A percentile compares a stretch with the other conserved stretches of the same genome.
phyloP scores from a whole-genome alignment of 2,888 invertebrate species.

The Coelogynopora nodosa region DNA sequence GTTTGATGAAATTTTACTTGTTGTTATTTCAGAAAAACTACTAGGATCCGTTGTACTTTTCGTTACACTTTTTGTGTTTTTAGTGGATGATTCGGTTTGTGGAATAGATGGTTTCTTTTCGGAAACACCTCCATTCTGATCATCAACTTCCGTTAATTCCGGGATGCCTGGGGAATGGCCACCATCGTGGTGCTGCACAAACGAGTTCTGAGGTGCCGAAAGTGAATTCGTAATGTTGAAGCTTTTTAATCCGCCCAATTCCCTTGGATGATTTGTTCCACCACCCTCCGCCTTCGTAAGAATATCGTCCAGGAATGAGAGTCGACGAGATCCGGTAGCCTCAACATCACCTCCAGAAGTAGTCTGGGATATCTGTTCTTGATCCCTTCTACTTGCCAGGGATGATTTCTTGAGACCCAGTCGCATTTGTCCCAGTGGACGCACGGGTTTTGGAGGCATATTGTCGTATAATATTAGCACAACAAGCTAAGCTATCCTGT shows the following conservation, averaged over 20 bases:
- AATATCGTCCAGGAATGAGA: neutral
- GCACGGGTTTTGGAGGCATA: neutral
- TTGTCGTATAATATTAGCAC: no score
- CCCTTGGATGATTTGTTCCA: no score
- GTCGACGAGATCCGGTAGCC: neutral
- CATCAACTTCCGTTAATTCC: neutral
- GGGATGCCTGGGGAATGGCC: neutral
- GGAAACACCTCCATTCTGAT: neutral
- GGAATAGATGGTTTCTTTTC: neutral
- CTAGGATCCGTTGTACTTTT: neutral
- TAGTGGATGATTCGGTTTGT: neutral
- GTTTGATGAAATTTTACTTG: neutral
- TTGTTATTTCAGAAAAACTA: neutral
- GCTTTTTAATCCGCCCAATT: no score
- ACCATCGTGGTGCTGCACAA: neutral
- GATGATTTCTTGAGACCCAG: neutral
- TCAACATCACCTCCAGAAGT: neutral
- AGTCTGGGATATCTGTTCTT: neutral
- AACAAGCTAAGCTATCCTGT: no score
- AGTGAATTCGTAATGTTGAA: neutral
- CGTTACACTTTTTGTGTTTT: neutral
- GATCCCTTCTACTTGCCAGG: neutral
- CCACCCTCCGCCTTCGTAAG: no score
- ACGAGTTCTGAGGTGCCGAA: neutral
- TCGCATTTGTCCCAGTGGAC: neutral